Conservation (phyloP, 2,888 invertebrate genomes). For the Bellardia pandia region DNA sequence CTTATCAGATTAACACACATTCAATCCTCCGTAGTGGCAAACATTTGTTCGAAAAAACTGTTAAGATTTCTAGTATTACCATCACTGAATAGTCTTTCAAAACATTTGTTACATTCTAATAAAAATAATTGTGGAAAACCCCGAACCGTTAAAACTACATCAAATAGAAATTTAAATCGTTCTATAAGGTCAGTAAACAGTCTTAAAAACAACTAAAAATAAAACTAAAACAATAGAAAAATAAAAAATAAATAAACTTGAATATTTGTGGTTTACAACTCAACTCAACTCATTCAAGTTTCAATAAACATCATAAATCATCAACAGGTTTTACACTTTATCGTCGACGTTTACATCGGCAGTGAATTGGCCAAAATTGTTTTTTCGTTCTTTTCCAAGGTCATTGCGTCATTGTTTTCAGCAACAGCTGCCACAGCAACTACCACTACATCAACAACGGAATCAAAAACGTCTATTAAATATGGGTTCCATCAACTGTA, state of each 20-base stretch:
- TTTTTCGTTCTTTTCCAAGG: conserved; percentile 52
- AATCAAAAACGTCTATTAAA: conserved; percentile 52
- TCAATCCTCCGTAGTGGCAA: not conserved
- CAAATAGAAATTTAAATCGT: conserved; percentile 47
- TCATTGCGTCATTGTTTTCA: conserved; percentile 59
- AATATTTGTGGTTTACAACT: conserved; percentile 22
- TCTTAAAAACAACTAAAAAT: conserved; percentile 2
- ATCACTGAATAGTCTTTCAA: not conserved
- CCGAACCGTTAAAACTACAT: not conserved
- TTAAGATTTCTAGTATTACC: conserved; percentile 28
- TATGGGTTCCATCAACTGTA: conserved; percentile 83
- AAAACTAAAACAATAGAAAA: conserved; percentile 9
- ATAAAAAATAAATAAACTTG: conserved; percentile 9
- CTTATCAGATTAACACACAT: conserved; percentile 33
- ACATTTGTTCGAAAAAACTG: not conserved
- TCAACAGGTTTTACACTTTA: conserved; percentile 66
- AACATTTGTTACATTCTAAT: conserved; percentile 14
- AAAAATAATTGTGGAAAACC: not conserved
- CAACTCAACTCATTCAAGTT: not conserved
- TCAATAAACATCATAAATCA: conserved; percentile 20
- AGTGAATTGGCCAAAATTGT: conserved; percentile 31
- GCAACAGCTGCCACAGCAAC: conserved; percentile 47
- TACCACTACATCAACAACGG: conserved; percentile 12
- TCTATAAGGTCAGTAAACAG: conserved; percentile 55
- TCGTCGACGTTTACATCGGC: conserved; percentile 16